These are phyloP conservation scores for Diarsia dahlii DNA, from an alignment of 2,888 invertebrate genomes.

Conservation along the genomic window DNA sequence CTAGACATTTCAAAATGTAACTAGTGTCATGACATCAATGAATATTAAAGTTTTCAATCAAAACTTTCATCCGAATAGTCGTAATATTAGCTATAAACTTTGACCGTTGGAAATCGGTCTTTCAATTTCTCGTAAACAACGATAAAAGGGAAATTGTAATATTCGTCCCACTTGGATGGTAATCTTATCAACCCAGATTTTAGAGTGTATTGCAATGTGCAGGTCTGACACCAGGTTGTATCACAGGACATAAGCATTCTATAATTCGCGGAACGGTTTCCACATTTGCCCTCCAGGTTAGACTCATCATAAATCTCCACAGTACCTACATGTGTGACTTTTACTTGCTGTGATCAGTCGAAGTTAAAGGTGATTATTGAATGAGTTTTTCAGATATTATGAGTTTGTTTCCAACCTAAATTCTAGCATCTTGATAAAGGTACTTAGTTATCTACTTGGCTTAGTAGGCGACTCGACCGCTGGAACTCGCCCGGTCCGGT, in stretches of 20 bases:
- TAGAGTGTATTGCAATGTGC: neutral
- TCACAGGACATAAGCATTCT: neutral
- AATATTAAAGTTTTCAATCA: constrained; percentile 35
- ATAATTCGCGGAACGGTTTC: neutral
- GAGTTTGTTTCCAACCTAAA: neutral
- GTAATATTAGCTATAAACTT: neutral
- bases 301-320: neutral
- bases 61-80: neutral
- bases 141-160: neutral
- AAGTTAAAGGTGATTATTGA: neutral
- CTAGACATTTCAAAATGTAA: neutral
- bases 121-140: neutral
- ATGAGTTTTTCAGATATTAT: neutral
- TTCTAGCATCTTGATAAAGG: neutral
- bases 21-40: constrained; percentile 1
- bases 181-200: neutral
- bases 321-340: too few species aligned
- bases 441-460: too few species aligned
- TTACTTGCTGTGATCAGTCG: neutral
- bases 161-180: constrained; percentile 6
- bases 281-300: neutral
- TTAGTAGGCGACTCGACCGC: too few species aligned
- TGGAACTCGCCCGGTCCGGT: too few species aligned
- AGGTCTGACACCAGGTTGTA: neutral
- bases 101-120: neutral